Evolutionary conservation across 2,888 invertebrate genomes (phyloP).

Genomic region (Parthenolecanium corni): DNA sequence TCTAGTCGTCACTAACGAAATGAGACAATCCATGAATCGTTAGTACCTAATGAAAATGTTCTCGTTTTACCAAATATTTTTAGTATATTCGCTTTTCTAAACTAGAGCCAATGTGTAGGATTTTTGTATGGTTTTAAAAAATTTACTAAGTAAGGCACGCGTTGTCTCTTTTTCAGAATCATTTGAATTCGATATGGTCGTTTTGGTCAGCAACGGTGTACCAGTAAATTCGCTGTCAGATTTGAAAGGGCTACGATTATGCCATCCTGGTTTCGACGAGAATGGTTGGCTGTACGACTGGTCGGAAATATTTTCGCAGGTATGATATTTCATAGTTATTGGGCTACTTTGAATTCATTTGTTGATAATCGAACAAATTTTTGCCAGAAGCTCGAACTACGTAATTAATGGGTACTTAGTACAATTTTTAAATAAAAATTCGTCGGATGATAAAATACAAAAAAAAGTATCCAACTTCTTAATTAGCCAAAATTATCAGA

Average conservation of each 20-base stretch:
- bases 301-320: constrained; percentile 63
- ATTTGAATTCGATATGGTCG: constrained; percentile 30
- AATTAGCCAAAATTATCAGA: too few species aligned
- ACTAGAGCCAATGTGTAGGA: background rate
- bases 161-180: constrained; percentile 12
- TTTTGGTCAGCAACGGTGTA: constrained; percentile 21
- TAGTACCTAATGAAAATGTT: background rate
- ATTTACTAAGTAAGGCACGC: too few species aligned
- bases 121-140: too few species aligned
- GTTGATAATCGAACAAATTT: too few species aligned
- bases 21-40: constrained; percentile 26
- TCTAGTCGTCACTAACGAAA: constrained; percentile 30
- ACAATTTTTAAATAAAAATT: too few species aligned
- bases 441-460: too few species aligned
- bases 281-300: constrained; percentile 52
- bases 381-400: too few species aligned
- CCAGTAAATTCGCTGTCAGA: constrained; percentile 48
- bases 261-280: constrained; percentile 59
- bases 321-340: constrained; percentile 42
- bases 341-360: too few species aligned
- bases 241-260: constrained; percentile 57
- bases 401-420: too few species aligned
- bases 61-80: background rate
- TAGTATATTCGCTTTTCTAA: background rate
- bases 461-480: too few species aligned